Conservation (phyloP, 2,888 invertebrate species). For the Eumerus sabulonum region DNA sequence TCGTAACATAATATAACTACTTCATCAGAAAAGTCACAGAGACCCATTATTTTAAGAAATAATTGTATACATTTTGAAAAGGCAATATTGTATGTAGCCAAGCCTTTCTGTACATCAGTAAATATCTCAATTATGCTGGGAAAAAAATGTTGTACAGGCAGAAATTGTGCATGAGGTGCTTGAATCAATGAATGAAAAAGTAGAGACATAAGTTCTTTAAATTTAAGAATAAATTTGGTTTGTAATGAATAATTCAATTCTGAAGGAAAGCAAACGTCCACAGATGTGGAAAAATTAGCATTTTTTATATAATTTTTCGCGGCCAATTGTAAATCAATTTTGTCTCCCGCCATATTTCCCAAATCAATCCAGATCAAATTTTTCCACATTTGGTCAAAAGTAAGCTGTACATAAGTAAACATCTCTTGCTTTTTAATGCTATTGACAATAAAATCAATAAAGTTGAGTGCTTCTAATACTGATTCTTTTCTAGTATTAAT, state of each 20-base stretch:
- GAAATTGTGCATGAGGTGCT: conserved; percentile 73
- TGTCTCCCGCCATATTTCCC: conserved; percentile 87
- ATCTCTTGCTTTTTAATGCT: conserved; percentile 94
- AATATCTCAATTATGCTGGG: conserved; percentile 76
- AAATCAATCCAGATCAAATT: conserved; percentile 94
- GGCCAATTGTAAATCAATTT: conserved; percentile 76
- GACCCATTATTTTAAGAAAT: conserved; percentile 80
- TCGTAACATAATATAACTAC: conserved; percentile 81
- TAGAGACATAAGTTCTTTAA: conserved; percentile 77
- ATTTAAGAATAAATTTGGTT: conserved; percentile 81
- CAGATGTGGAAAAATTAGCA: not conserved
- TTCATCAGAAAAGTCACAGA: conserved; percentile 84
- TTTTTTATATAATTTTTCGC: conserved; percentile 74
- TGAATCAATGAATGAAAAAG: conserved; percentile 79
- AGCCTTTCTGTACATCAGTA: conserved; percentile 75
- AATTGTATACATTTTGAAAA: conserved; percentile 36
- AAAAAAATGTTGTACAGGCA: conserved; percentile 76
- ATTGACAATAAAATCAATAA: conserved; percentile 93
- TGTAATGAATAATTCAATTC: conserved; percentile 76
- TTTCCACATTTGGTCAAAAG: conserved; percentile 93
- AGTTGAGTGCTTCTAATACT: conserved; percentile 91
- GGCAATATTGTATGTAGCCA: conserved; percentile 72
- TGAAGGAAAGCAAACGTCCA: conserved; percentile 43
- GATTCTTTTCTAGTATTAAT: conserved; percentile 92
- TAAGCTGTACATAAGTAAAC: conserved; percentile 94